These are phyloP conservation scores for Gymnocypris eckloni DNA, from an alignment of 2,797 vertebrate species.

Conservation along the genomic window DNA sequence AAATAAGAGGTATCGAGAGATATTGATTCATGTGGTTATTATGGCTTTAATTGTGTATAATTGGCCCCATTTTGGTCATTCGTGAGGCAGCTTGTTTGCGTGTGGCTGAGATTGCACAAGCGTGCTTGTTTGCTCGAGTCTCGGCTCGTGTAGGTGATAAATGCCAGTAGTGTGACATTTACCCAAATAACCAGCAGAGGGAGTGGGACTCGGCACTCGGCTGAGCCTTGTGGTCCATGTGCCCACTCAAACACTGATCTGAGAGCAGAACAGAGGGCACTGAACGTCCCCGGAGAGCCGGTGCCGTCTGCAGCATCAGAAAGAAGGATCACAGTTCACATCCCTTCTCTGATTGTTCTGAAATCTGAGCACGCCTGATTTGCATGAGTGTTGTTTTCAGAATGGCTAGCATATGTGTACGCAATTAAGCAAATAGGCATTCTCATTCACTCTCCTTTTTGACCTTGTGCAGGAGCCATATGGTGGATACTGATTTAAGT, in stretches of 20 bases:
- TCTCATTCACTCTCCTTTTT: slow-evolving; percentile 44
- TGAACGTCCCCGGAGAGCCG: background rate
- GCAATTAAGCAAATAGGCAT: slow-evolving; percentile 49
- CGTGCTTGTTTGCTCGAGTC: slow-evolving; percentile 4
- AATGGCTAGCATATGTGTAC: slow-evolving; percentile 8
- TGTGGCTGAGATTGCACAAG: slow-evolving; percentile 13
- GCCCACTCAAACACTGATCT: slow-evolving; percentile 18
- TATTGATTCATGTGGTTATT: slow-evolving; percentile 48
- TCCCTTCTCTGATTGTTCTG: slow-evolving; percentile 15
- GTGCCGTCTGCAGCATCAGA: slow-evolving; percentile 14
- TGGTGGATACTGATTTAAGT: slow-evolving; percentile 44
- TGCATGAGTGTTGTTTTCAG: slow-evolving; percentile 23
- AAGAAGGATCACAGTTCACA: slow-evolving; percentile 12
- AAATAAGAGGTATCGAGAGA: slow-evolving; percentile 30
- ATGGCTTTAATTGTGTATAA: slow-evolving; percentile 43
- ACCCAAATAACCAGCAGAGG: slow-evolving; percentile 60
- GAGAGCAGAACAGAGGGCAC: slow-evolving; percentile 5
- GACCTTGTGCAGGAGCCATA: slow-evolving; percentile 59
- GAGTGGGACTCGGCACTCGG: slow-evolving; percentile 51
- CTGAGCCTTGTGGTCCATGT: background rate
- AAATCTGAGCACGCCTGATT: slow-evolving; percentile 12
- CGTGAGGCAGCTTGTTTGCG: background rate
- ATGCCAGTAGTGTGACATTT: slow-evolving; percentile 40
- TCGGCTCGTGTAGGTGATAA: background rate
- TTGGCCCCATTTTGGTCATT: slow-evolving; percentile 35